These are phyloP conservation scores for Emys orbicularis DNA, from an alignment of 2,797 vertebrate species.

Conservation along the genomic window DNA sequence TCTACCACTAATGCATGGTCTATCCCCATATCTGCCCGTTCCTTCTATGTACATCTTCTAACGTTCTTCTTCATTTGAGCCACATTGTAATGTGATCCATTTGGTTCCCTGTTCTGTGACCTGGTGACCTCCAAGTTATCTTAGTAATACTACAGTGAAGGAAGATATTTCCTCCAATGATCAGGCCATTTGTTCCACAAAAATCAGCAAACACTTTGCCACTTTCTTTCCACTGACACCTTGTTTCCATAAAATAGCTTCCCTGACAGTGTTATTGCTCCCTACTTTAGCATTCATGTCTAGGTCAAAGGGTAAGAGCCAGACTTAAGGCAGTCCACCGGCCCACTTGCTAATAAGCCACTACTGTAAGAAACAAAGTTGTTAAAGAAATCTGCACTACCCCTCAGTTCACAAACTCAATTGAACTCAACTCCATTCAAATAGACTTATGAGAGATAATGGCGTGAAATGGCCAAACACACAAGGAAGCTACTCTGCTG, in stretches of 20 bases:
- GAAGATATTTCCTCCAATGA: not conserved
- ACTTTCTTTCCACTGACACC: not conserved
- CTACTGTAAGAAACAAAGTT: not conserved
- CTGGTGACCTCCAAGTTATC: not conserved
- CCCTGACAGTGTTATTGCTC: not conserved
- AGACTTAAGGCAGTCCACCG: not conserved
- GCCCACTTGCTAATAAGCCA: not conserved
- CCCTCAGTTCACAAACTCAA: not conserved
- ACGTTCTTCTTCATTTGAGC: not conserved
- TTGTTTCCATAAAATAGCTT: not conserved
- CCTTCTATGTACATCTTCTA: not conserved
- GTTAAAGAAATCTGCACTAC: not conserved
- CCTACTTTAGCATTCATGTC: not conserved
- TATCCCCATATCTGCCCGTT: not conserved
- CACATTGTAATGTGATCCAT: not conserved
- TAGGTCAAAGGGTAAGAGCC: not conserved
- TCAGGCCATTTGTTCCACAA: not conserved
- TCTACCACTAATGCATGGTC: not conserved
- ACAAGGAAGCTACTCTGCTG: not conserved
- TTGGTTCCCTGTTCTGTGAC: not conserved
- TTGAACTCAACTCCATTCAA: not conserved
- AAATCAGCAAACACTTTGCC: not conserved
- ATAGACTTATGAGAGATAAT: not conserved
- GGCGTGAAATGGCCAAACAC: not conserved
- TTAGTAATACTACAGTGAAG: not conserved